phyloP scores from a whole-genome alignment of 2,797 vertebrate genomes.

The Scomberomorus guttatus region DNA sequence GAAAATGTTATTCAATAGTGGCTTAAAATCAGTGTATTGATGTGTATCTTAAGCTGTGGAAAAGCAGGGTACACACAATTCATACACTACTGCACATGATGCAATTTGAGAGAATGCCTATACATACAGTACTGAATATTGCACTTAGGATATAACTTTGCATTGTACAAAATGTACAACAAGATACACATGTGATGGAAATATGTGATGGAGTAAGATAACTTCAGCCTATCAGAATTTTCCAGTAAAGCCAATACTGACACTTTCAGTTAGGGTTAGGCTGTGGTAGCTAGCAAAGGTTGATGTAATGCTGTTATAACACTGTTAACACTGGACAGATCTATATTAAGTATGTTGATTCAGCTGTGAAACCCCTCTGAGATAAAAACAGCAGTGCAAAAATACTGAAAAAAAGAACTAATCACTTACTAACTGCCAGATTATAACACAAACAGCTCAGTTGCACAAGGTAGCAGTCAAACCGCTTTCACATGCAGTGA shows the following conservation, averaged over 20 bases:
- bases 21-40: slow-evolving; percentile 22
- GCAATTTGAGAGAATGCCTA: background rate
- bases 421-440: background rate
- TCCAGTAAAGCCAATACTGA: background rate
- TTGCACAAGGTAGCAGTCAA: background rate
- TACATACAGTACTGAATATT: background rate
- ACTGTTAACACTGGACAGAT: background rate
- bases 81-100: background rate
- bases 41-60: slow-evolving; percentile 12
- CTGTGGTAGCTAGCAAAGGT: background rate
- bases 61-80: background rate
- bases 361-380: background rate
- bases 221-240: background rate
- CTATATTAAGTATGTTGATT: background rate
- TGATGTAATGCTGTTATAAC: background rate
- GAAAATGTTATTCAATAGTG: slow-evolving; percentile 37
- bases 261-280: background rate
- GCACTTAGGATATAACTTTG: background rate
- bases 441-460: background rate
- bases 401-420: background rate
- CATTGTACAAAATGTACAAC: too few relatives aligned
- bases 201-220: background rate
- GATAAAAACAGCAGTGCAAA: background rate
- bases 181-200: background rate
- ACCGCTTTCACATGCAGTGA: background rate